Percentiles rank a stretch among this genome's conserved stretches.
Evolutionary conservation across 2,888 invertebrate genomes (phyloP).

Genomic region (Iphiclides podalirius): DNA sequence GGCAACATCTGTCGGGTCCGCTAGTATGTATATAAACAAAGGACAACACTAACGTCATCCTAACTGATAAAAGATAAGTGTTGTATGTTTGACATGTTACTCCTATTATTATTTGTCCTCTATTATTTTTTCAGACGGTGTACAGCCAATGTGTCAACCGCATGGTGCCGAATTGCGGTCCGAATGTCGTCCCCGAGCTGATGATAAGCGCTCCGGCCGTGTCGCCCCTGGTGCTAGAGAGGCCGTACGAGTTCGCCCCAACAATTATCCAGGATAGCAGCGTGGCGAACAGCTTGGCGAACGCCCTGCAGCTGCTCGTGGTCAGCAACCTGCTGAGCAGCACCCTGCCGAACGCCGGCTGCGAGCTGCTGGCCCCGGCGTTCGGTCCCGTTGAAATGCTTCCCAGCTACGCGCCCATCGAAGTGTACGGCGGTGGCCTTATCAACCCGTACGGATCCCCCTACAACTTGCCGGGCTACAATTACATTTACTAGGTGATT

Average conservation of each 20-base stretch:
- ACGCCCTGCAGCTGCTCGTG: constrained; percentile 58
- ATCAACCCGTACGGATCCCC: constrained; percentile 18
- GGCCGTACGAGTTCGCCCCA: constrained; percentile 32
- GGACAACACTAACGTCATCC: no score
- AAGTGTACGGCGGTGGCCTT: constrained; percentile 14
- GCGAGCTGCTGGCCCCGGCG: constrained; percentile 19
- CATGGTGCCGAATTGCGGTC: constrained; percentile 36
- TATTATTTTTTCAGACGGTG: constrained; percentile 42
- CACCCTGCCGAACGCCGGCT: constrained; percentile 42
- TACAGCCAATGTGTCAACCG: constrained; percentile 48
- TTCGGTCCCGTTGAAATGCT: constrained; percentile 18
- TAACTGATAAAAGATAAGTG: no score
- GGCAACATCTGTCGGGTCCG: no score
- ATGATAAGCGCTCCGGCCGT: constrained; percentile 25
- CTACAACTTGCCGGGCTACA: constrained; percentile 23
- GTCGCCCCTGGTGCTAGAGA: constrained; percentile 23
- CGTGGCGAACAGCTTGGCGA: constrained; percentile 61
- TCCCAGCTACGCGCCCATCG: constrained; percentile 13
- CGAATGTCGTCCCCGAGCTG: constrained; percentile 33
- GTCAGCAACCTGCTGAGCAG: constrained; percentile 60
- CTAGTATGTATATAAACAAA: no score
- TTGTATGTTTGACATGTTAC: no score
- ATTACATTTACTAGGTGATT: constrained; percentile 23
- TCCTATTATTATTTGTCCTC: no score
- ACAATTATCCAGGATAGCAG: constrained; percentile 58